Evolutionary conservation across 2,113 vertebrate species (phyloP), one percentile per base, ranked within the genome.

Genomic region (Murina feae): DNA sequence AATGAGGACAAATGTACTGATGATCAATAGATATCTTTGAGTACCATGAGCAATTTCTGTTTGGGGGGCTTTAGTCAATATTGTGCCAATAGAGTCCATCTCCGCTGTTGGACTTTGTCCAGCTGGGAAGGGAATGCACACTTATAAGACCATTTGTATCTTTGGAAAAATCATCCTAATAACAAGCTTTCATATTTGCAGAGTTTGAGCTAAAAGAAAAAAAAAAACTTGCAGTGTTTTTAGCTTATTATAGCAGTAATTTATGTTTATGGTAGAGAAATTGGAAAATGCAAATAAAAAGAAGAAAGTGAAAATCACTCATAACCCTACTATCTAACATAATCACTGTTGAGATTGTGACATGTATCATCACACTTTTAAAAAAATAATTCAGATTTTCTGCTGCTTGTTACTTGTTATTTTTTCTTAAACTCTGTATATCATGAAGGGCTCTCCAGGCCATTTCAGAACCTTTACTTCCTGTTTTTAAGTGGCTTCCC

Each of bases 221-320:
- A 63, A 39, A 71, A n/a, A 75, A 91, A 82, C 60, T 86, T 53
- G 47, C 51, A 44, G 16, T 92, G 68, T 75, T 93, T 92, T 96
- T 44, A 90, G 90, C 85, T 92, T 88, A n/a, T 93, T 91, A 44
- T 79, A 79, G 68, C 90, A 55, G 37, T 86, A 86, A 65, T 90
- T 76, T 86, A 72, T 90, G 53, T 92, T 92, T 96, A 80, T 95
- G 81, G 72, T 85, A 76, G 66, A 89, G 76, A 88, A 83, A 83
- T 88, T 60, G 49, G 51, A 65, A 92, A 69, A 82, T 42, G 44
- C 13, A 83, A 66, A 82, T 87, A 80, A 92, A 79, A 86, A 80
- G 37, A 89, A 93, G 49, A 81, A 91, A 92, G 63, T 72, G 51
- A 85, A 93, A 95, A 83, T 83, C 74, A 78, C 47, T n/a, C 30